These are phyloP conservation scores for Podarcis raffonei DNA, from an alignment of 2,113 vertebrate species.

Conservation along the genomic window DNA sequence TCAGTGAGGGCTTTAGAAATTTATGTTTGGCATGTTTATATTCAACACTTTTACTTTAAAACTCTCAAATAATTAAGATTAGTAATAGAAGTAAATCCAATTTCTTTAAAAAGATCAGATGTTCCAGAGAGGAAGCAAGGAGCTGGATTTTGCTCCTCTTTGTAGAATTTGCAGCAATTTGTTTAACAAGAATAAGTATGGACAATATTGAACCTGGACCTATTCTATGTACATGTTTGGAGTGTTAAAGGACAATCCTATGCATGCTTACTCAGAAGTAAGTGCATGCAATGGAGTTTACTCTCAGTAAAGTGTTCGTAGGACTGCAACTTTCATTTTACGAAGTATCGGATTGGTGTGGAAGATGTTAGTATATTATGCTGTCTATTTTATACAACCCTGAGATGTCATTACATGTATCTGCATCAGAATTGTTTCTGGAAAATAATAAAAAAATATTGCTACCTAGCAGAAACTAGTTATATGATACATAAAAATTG, in stretches of 20 bases:
- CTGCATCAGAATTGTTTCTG: not conserved
- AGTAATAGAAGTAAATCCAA: not conserved
- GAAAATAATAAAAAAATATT: not conserved
- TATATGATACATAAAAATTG: not conserved
- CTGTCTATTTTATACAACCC: not conserved
- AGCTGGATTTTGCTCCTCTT: not conserved
- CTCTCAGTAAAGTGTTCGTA: not conserved
- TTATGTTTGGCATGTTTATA: not conserved
- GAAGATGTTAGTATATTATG: not conserved
- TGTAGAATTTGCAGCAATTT: not conserved
- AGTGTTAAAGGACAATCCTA: not conserved
- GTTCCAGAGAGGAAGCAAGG: too few relatives aligned
- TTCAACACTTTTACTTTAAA: not conserved
- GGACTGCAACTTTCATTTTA: not conserved
- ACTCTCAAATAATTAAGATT: not conserved
- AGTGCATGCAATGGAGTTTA: not conserved
- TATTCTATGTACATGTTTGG: not conserved
- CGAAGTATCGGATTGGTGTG: not conserved
- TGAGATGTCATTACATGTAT: not conserved
- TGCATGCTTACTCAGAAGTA: not conserved
- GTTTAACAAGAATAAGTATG: too few relatives aligned
- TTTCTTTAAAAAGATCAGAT: not conserved
- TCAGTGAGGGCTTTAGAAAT: not conserved
- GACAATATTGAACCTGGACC: not conserved
- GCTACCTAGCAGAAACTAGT: not conserved